Base-by-base conservation (phyloP, 1,140 invertebrate genomes). In the Drosophila repletoides region DNA sequence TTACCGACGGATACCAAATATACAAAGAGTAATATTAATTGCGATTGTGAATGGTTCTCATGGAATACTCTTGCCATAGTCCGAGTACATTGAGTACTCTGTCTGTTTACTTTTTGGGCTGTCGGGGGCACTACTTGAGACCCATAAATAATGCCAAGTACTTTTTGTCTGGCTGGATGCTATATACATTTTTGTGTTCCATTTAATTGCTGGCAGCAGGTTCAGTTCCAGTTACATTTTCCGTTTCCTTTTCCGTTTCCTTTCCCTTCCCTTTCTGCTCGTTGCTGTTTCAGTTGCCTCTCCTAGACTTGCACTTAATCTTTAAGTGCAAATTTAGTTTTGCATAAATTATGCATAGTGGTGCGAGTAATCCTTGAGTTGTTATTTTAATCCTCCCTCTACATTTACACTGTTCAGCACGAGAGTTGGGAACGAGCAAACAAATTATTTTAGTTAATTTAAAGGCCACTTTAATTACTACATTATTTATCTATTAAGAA, bases 131-230 rank as follows among this genome's bases (percentile, higher is more conserved):
- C 28, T 58, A 56, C 73, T 76, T 28, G 59, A 76, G 60, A 67
- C 52, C 67, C 76, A 68, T 80, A 81, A 80, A 80, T 81, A 80
- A 80, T 76, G 76, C 67, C 76, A 80, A 72, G 76, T 72, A 80
- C 76, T 81, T 51, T 81, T 51, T 48, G 36, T 51, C 63, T 55
- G 48, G 56, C 55, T 58, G 45, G 33, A 41, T 22, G 31, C 36
- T 58, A 31, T 29, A 48, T 21, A 46, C 28, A 80, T 55, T 43
- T 73, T 66, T 65, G 55, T 73, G 69, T 73, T 73, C 60, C 56
- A 73, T 61, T 83, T 73, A 83, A 81, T 76, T 83, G 72, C 63
- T 43, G 40, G 15, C 29, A 46, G 64, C 12, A 22, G 7, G 6
- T 4, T n/a, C 9, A 24, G 48, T 21, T 29, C 17, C 19, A 24